Percentiles rank a stretch among this genome's conserved stretches.
Evolutionary conservation across 2,888 invertebrate genomes (phyloP).

Genomic region (Agrochola macilenta): DNA sequence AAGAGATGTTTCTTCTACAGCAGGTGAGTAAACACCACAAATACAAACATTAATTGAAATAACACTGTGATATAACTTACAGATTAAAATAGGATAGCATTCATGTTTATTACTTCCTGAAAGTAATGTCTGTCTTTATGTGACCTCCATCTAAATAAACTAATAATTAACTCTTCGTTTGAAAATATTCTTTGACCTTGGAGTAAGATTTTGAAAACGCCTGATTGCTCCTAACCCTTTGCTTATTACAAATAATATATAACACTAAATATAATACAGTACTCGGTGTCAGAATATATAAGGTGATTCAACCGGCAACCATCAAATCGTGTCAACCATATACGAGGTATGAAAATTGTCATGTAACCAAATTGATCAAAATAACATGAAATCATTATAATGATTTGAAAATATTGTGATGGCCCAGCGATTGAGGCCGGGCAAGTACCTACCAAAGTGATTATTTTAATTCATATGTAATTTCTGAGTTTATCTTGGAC

Average conservation of each 20-base stretch:
- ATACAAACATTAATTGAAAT: conserved; percentile 17
- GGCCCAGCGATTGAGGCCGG: background rate
- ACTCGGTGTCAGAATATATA: too few species aligned
- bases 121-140: too few species aligned
- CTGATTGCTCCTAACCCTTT: background rate
- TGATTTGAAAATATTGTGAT: background rate
- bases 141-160: background rate
- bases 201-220: background rate
- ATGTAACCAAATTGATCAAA: background rate
- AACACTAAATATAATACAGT: too few species aligned
- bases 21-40: background rate
- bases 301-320: background rate
- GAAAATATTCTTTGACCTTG: background rate
- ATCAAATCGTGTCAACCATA: background rate
- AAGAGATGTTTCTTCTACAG: conserved; percentile 12
- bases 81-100: background rate
- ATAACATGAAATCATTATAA: background rate
- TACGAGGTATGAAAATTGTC: background rate
- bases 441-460: background rate
- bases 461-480: too few species aligned
- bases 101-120: background rate
- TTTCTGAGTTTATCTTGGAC: background rate
- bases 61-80: background rate
- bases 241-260: background rate
- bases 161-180: background rate